Percentiles rank a stretch among this genome's conserved stretches.
Evolutionary conservation across 92 coral and sea anemone genomes (phyloP).

Genomic region (Palythoa grandiflora): DNA sequence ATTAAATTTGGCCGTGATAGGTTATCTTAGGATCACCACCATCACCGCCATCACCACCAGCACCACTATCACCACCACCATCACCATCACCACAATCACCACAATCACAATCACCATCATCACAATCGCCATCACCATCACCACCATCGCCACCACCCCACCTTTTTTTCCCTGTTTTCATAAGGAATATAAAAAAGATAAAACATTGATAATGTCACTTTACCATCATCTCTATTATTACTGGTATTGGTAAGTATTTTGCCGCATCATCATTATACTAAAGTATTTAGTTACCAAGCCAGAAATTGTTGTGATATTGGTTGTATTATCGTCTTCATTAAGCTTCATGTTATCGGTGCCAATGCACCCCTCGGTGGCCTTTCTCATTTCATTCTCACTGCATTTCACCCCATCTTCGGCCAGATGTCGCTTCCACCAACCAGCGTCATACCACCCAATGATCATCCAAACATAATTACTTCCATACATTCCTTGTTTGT

Average conservation of each 20-base stretch:
- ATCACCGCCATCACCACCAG: no score
- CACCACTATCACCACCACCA: no score
- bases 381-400: constrained; percentile 52
- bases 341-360: constrained; percentile 74
- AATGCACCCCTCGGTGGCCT: constrained; percentile 64
- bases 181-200: no score
- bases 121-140: no score
- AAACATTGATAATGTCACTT: no score
- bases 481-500: constrained; percentile 73
- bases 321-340: constrained; percentile 69
- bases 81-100: no score
- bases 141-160: no score
- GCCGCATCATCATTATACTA: no score
- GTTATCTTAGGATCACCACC: no score
- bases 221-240: background rate
- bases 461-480: constrained; percentile 71
- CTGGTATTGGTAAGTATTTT: background rate
- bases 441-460: constrained; percentile 76
- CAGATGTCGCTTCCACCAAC: constrained; percentile 73
- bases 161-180: no score
- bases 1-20: no score
- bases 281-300: constrained; percentile 41
- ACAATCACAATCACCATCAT: no score
- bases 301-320: constrained; percentile 59
- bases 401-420: constrained; percentile 51